Conservation (phyloP, 2,113 vertebrate species). For the Dipodomys ordii region DNA sequence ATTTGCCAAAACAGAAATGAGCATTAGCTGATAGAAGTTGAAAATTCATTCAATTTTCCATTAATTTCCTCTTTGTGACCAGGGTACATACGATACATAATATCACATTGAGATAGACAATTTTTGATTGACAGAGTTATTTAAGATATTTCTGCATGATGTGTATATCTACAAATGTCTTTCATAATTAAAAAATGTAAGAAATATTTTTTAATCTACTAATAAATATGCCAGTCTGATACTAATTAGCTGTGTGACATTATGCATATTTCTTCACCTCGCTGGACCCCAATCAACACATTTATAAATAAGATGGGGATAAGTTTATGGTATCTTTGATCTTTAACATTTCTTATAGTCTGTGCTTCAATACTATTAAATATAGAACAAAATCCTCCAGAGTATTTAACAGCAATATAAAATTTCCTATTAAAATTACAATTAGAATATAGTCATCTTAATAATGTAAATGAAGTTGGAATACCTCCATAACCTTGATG, state of each 20-base stretch:
- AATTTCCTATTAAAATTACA: conserved; percentile 23
- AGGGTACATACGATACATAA: background rate
- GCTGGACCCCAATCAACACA: background rate
- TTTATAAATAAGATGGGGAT: background rate
- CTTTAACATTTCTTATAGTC: background rate
- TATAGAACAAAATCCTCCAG: conserved; percentile 44
- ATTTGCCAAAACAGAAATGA: conserved; percentile 10
- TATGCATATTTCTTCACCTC: conserved; percentile 3
- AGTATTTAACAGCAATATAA: background rate
- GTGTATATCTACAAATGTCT: background rate
- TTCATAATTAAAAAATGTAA: conserved; percentile 23
- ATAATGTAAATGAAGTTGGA: conserved; percentile 27
- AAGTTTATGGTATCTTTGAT: background rate
- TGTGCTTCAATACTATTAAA: background rate
- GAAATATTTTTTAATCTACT: conserved; percentile 33
- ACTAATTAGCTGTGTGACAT: conserved; percentile 29
- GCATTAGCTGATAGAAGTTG: background rate
- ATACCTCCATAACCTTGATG: background rate
- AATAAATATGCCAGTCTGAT: background rate
- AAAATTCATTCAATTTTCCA: background rate
- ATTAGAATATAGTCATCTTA: conserved; percentile 34
- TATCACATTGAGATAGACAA: background rate
- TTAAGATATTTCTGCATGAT: background rate
- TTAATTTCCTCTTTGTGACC: background rate
- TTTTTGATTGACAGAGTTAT: conserved; percentile 38